Base-by-base conservation (phyloP, 2,113 vertebrate species). In the Cepphus grylle region DNA sequence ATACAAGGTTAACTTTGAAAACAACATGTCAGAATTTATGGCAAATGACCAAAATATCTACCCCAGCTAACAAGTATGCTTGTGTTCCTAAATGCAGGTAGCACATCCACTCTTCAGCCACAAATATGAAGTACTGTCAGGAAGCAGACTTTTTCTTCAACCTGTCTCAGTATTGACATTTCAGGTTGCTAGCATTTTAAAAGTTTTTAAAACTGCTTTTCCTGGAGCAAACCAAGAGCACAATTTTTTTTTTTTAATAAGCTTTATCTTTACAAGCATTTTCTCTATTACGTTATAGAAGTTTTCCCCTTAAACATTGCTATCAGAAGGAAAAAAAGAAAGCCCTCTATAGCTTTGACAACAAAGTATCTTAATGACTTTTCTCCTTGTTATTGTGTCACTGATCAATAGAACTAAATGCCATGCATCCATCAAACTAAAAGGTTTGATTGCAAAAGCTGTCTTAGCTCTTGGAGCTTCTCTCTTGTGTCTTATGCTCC, bases 361-460 rank as follows among this genome's bases (percentile, higher is more conserved):
- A 96, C 96, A 96, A 97, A 98, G 97, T 97, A 98, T 98, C 98
- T 98, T 86, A 91, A 95, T 95, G 92, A 53, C 71, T 98, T 98
- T 98, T 98, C 96, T 90, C 87, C 96, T 96, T 96, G 88, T 97
- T 98, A 94, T 91, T 71, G 91, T 98, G 97, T 98, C 96, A 90
- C 97, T 98, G 98, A 99, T 99, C 98, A 98, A 99, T 98, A 97
- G 65, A 88, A 87, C 96, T 94, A 98, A 99, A 99, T 98, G 98
- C 98, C 98, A 98, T 12, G 72, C 89, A 98, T 98, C 97, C 97
- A 97, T 98, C 98, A 98, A 93, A 91, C 93, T 72, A 66, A 81
- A 63, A 66, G 56, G 76, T 93, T 84, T 94, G 97, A 97, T 96
- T 95, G 96, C 94, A 91, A 94, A 78, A 95, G 94, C 92, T 97